These are phyloP conservation scores for Stictocephala bisonia DNA, from an alignment of 2,888 invertebrate species.

Conservation along the genomic window DNA sequence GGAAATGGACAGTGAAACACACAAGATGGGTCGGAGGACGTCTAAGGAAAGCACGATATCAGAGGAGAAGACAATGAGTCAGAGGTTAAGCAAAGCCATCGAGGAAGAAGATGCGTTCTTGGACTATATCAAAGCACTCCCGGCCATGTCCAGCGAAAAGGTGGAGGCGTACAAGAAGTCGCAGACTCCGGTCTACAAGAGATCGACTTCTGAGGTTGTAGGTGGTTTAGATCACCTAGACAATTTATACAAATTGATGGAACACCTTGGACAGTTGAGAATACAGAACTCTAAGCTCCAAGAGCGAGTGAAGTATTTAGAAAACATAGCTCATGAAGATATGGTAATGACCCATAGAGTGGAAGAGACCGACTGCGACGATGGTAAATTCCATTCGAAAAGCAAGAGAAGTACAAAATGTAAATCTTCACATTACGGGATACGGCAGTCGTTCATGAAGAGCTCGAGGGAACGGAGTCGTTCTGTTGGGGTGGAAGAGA, in stretches of 20 bases:
- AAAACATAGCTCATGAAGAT: slow-evolving; percentile 65
- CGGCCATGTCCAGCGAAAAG: slow-evolving; percentile 46
- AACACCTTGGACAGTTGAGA: slow-evolving; percentile 78
- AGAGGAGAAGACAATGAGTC: slow-evolving; percentile 2
- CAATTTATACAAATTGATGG: slow-evolving; percentile 79
- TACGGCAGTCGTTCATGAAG: slow-evolving; percentile 33
- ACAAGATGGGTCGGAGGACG: slow-evolving; percentile 4
- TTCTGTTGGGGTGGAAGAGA: slow-evolving; percentile 41
- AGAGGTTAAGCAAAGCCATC: slow-evolving; percentile 45
- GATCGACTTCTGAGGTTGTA: slow-evolving; percentile 34
- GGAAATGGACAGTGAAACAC: slow-evolving; percentile 2
- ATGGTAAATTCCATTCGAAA: not conserved
- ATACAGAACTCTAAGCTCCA: slow-evolving; percentile 78
- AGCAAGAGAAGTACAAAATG: slow-evolving; percentile 41
- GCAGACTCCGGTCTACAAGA: not conserved
- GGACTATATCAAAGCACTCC: slow-evolving; percentile 43
- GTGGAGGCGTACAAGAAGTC: slow-evolving; percentile 42
- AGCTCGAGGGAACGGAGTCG: slow-evolving; percentile 33
- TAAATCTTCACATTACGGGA: slow-evolving; percentile 38
- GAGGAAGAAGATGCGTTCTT: slow-evolving; percentile 48
- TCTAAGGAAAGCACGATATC: slow-evolving; percentile 27
- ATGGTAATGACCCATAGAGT: not conserved
- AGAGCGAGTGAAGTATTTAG: slow-evolving; percentile 76
- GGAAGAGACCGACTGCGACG: slow-evolving; percentile 5
- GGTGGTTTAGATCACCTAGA: slow-evolving; percentile 79